Evolutionary conservation across 2,113 vertebrate species (phyloP).

Genomic region (Apteryx owenii): DNA sequence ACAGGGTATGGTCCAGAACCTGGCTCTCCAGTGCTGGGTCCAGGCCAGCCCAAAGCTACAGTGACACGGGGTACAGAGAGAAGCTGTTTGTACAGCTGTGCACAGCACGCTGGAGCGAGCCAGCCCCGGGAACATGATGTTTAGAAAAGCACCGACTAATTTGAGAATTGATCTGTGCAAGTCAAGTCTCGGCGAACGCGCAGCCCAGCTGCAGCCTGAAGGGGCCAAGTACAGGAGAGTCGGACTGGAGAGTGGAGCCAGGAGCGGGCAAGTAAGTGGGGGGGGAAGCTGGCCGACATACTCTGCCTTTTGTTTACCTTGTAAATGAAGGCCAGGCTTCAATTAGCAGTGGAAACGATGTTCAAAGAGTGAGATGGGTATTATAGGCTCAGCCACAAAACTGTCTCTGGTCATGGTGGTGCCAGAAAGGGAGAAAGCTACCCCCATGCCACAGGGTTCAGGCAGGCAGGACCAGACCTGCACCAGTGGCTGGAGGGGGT

Average conservation of each 20-base stretch:
- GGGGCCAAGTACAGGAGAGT: background rate
- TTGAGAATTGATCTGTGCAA: background rate
- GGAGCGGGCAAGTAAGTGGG: background rate
- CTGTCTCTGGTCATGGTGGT: accelerated
- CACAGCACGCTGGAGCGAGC: background rate
- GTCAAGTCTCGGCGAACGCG: accelerated
- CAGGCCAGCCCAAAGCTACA: background rate
- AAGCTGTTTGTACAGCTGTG: constrained; percentile 47
- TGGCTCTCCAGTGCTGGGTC: accelerated
- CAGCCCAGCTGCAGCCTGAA: background rate
- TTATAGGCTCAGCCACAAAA: background rate
- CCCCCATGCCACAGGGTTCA: background rate
- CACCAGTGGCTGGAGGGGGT: background rate
- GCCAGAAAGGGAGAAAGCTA: no score
- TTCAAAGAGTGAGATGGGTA: background rate
- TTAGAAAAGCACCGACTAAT: background rate
- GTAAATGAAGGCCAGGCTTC: background rate
- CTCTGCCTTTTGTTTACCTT: background rate
- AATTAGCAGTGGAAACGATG: background rate
- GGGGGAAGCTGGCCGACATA: background rate
- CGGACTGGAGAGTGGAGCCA: background rate
- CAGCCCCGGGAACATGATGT: background rate
- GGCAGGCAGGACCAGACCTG: background rate
- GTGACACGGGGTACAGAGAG: background rate
- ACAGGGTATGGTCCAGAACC: accelerated